These are phyloP conservation scores for Chaunax sp. DNA, from an alignment of 2,797 vertebrate species.

Conservation along the genomic window DNA sequence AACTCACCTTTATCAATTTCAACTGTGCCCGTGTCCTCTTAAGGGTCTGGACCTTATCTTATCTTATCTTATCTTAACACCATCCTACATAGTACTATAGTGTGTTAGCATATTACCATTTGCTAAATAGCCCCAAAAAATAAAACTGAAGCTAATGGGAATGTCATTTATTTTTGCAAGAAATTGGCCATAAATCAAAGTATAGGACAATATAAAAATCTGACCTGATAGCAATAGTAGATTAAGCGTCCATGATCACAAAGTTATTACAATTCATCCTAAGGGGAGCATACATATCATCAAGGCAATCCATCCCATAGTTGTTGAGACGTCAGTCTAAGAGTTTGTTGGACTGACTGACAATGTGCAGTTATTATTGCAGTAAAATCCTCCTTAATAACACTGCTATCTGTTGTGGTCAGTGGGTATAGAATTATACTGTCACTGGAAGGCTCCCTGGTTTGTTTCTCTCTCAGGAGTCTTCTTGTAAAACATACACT, in stretches of 20 bases:
- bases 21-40: too few species aligned
- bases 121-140: too few species aligned
- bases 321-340: background rate
- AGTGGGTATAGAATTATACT: background rate
- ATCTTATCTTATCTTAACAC: too few species aligned
- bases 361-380: too few species aligned
- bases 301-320: background rate
- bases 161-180: background rate
- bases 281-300: background rate
- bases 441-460: background rate
- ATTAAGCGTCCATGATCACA: too few species aligned
- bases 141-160: too few species aligned
- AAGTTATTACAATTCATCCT: background rate
- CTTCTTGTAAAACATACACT: conserved; percentile 17
- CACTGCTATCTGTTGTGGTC: background rate
- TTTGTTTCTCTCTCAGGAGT: conserved; percentile 25
- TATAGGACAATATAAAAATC: too few species aligned
- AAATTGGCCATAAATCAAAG: background rate
- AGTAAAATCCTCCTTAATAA: background rate
- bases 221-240: too few species aligned
- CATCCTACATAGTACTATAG: background rate
- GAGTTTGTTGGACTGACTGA: too few species aligned
- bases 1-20: too few species aligned
- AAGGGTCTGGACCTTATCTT: too few species aligned
- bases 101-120: too few species aligned